Conservation (phyloP, 2,888 invertebrate genomes). For the Pachliopta kotzebuea region DNA sequence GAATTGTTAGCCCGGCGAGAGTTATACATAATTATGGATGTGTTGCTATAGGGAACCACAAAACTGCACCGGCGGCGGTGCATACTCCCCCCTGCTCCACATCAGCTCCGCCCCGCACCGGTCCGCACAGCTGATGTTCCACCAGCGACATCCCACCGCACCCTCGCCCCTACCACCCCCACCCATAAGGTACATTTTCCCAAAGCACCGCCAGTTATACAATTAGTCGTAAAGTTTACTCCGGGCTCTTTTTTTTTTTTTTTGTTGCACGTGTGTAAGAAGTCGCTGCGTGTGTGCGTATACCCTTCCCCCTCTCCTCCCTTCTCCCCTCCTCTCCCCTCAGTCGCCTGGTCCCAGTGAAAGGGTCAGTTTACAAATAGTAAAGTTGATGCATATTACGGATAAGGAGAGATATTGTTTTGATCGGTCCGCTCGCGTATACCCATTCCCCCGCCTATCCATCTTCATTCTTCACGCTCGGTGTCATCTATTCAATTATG, state of each 20-base stretch:
- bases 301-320: slow-evolving; percentile 35
- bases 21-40: too few relatives aligned
- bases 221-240: slow-evolving; percentile 49
- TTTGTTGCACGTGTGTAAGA: slow-evolving; percentile 40
- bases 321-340: slow-evolving; percentile 13
- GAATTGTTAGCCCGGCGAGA: too few relatives aligned
- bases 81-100: slow-evolving; percentile 31
- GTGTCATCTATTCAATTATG: slow-evolving; percentile 38
- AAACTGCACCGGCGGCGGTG: slow-evolving; percentile 34
- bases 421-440: slow-evolving; percentile 38
- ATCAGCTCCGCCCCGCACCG: slow-evolving; percentile 9
- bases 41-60: too few relatives aligned
- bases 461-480: slow-evolving; percentile 40
- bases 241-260: slow-evolving; percentile 42
- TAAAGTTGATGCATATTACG: slow-evolving; percentile 39
- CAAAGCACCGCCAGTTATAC: slow-evolving; percentile 28
- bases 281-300: slow-evolving; percentile 32
- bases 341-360: slow-evolving; percentile 33
- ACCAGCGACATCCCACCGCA: too few relatives aligned
- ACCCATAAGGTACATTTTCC: too few relatives aligned
- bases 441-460: slow-evolving; percentile 32
- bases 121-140: too few relatives aligned
- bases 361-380: slow-evolving; percentile 51
- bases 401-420: slow-evolving; percentile 41
- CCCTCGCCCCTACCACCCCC: too few relatives aligned